phyloP scores from a whole-genome alignment of 2,888 invertebrate genomes.

The Cephus spinipes region DNA sequence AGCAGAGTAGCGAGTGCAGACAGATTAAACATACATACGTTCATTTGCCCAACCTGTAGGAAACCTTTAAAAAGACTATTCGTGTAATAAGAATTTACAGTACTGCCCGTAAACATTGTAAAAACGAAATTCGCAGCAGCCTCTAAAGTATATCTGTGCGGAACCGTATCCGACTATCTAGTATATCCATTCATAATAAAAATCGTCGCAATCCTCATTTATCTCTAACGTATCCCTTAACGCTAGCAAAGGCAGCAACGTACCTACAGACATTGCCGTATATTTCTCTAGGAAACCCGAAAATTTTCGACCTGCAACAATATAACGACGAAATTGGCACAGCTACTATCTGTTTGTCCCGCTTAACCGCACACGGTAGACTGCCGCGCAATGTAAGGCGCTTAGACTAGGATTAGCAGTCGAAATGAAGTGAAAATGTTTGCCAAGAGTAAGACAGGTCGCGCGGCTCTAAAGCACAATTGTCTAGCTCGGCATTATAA shows the following conservation, averaged over 20 bases:
- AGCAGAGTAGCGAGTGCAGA: background rate
- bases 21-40: background rate
- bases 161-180: background rate
- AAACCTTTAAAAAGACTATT: background rate
- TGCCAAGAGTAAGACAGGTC: constrained; percentile 28
- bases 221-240: background rate
- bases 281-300: background rate
- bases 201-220: background rate
- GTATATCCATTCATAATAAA: background rate
- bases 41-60: background rate
- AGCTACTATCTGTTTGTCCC: background rate
- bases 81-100: background rate
- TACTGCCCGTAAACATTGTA: background rate
- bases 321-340: background rate
- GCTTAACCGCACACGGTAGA: background rate
- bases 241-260: no score
- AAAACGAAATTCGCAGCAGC: background rate
- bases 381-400: background rate
- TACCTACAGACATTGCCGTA: background rate
- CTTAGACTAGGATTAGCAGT: constrained; percentile 25
- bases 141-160: background rate
- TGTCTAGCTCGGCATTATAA: constrained; percentile 32
- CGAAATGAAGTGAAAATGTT: constrained; percentile 33
- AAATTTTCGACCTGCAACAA: background rate
- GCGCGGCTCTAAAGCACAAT: constrained; percentile 28